Evolutionary conservation across 1,140 invertebrate genomes (phyloP).

Genomic region (Drosophila varians): DNA sequence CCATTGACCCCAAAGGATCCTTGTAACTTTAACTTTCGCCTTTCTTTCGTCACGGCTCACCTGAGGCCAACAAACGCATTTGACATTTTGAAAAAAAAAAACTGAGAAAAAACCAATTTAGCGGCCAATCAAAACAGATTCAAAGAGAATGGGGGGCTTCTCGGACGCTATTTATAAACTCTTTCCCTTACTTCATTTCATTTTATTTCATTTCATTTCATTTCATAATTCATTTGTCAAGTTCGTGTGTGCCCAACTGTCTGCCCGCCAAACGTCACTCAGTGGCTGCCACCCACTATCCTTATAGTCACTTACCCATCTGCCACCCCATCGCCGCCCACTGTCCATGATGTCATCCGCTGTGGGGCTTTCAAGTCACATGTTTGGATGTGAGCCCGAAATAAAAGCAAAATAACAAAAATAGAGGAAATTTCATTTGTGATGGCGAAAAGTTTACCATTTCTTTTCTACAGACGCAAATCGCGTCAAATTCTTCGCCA

Average conservation of each 20-base stretch:
- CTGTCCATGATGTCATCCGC: conserved; percentile 64
- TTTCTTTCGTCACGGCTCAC: conserved; percentile 11
- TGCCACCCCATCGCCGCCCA: conserved; percentile 27
- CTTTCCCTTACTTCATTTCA: conserved; percentile 33
- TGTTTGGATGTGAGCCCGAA: conserved; percentile 63
- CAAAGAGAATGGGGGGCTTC: conserved; percentile 10
- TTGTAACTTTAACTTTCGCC: conserved; percentile 4
- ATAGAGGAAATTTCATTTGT: conserved; percentile 35
- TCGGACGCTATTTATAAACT: conserved; percentile 54
- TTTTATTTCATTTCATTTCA: conserved; percentile 22
- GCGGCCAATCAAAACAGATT: conserved; percentile 13
- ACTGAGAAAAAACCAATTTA: conserved; percentile 11
- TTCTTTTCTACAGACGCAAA: conserved; percentile 18
- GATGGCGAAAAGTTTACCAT: conserved; percentile 14
- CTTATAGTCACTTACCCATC: conserved; percentile 1
- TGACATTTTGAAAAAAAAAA: conserved; percentile 37
- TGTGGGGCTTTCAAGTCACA: conserved; percentile 55
- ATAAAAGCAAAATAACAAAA: conserved; percentile 23
- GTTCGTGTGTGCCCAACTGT: conserved; percentile 60
- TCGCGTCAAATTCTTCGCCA: conserved; percentile 19
- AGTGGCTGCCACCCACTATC: conserved; percentile 11
- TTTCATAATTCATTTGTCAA: conserved; percentile 42
- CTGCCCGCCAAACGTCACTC: conserved; percentile 42
- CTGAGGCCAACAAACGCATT: conserved; percentile 46
- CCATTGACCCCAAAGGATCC: neutral